Conservation (phyloP, 2,888 invertebrate species). For the Aproaerema taeniolella region DNA sequence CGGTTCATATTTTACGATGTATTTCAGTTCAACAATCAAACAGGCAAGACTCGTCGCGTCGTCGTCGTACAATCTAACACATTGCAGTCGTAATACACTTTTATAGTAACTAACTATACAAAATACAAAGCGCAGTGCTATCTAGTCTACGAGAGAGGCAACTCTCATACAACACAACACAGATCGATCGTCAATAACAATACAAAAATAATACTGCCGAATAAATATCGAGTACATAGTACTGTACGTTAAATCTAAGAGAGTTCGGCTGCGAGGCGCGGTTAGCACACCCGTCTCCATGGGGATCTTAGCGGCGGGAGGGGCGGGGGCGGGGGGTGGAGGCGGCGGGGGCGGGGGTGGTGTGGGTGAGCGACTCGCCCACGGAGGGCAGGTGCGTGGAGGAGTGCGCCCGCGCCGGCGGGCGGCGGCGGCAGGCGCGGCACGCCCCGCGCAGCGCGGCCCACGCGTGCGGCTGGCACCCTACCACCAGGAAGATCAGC, state of each 20-base stretch:
- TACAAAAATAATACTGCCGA: slow-evolving; percentile 69
- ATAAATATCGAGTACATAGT: slow-evolving; percentile 47
- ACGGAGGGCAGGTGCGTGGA: slow-evolving; percentile 90
- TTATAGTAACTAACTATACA: slow-evolving; percentile 1
- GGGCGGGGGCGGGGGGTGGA: slow-evolving; percentile 72
- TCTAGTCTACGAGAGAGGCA: not conserved
- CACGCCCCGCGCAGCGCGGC: slow-evolving; percentile 56
- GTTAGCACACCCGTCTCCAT: slow-evolving; percentile 81
- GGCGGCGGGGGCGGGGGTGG: slow-evolving; percentile 79
- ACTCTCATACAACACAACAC: slow-evolving; percentile 11
- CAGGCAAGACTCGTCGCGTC: slow-evolving; percentile 4
- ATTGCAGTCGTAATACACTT: too few species aligned
- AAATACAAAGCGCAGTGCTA: slow-evolving; percentile 5
- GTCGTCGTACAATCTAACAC: not conserved
- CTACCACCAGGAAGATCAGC: slow-evolving; percentile 92
- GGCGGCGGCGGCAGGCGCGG: slow-evolving; percentile 49
- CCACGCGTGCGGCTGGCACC: slow-evolving; percentile 90
- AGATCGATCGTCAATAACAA: slow-evolving; percentile 42
- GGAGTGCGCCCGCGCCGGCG: slow-evolving; percentile 73
- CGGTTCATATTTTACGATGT: too few species aligned
- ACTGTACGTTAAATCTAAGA: slow-evolving; percentile 33
- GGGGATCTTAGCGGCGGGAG: slow-evolving; percentile 59
- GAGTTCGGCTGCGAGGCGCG: slow-evolving; percentile 15
- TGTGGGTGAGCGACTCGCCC: slow-evolving; percentile 85
- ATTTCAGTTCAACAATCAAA: slow-evolving; percentile 4